A percentile compares a stretch with the other conserved stretches of the same genome.
phyloP scores from a whole-genome alignment of 2,888 invertebrate genomes.

The Ischnura elegans region DNA sequence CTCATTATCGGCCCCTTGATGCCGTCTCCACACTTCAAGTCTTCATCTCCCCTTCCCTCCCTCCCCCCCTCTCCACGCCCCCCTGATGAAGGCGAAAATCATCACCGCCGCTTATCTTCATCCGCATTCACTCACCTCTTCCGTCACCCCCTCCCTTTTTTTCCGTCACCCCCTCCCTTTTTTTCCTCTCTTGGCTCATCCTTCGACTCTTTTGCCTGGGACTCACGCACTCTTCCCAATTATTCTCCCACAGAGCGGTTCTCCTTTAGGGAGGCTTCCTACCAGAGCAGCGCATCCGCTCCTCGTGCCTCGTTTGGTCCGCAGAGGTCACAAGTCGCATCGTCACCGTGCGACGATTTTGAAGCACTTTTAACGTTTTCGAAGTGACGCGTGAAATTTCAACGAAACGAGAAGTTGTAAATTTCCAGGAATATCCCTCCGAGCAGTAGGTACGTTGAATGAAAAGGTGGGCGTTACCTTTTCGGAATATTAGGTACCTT shows the following conservation, averaged over 20 bases:
- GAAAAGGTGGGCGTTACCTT: too few relatives aligned
- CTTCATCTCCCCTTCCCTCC: neutral
- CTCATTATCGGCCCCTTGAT: slow-evolving; percentile 20
- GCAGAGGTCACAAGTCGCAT: neutral
- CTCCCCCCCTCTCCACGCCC: neutral
- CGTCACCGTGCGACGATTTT: neutral
- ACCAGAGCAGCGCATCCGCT: too few relatives aligned
- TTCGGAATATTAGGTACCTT: too few relatives aligned
- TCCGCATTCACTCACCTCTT: neutral
- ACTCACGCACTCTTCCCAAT: neutral
- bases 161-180: neutral
- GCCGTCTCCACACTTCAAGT: neutral
- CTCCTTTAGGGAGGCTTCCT: neutral
- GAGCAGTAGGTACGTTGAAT: too few relatives aligned
- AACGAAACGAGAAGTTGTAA: neutral
- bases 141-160: neutral
- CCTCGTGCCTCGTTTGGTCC: neutral
- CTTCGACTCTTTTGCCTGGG: neutral
- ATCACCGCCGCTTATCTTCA: neutral
- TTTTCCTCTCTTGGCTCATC: neutral
- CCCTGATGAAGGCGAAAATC: neutral
- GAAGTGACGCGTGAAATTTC: neutral
- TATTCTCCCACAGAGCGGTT: neutral
- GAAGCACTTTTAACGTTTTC: too few relatives aligned
- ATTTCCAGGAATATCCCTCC: too few relatives aligned